Evolutionary conservation across 23 tunicate genomes (phyloP).

Genomic region (Botrylloides violaceus): DNA sequence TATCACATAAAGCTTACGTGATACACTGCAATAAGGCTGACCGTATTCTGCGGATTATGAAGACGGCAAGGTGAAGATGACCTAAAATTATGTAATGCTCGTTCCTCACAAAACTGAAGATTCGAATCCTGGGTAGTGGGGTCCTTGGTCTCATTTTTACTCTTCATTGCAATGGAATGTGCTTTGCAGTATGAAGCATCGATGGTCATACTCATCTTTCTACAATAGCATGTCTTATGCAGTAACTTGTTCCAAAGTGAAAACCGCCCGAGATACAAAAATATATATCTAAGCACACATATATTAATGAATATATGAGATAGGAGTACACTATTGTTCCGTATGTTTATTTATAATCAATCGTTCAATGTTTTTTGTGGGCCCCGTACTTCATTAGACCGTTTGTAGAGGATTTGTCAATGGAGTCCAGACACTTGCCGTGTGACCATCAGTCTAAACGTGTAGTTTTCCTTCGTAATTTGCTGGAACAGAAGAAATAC

Average conservation of each 20-base stretch:
- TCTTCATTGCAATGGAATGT: too few relatives aligned
- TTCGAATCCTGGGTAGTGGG: too few relatives aligned
- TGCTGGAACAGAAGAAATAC: background rate
- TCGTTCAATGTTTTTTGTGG: background rate
- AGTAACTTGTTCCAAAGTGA: background rate
- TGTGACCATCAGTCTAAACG: background rate
- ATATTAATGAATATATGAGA: background rate
- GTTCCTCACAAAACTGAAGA: too few relatives aligned
- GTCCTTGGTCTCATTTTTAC: too few relatives aligned
- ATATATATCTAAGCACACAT: background rate
- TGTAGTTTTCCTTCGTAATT: background rate
- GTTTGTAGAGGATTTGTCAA: background rate
- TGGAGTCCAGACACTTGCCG: background rate
- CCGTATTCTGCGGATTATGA: too few relatives aligned
- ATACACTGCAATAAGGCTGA: too few relatives aligned
- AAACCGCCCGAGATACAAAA: background rate
- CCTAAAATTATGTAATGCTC: too few relatives aligned
- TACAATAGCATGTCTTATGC: background rate
- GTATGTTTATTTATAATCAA: background rate
- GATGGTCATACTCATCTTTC: too few relatives aligned
- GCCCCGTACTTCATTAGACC: background rate
- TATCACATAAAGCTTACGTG: too few relatives aligned
- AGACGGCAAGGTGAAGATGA: too few relatives aligned
- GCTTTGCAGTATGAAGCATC: too few relatives aligned
- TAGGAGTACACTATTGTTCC: too few relatives aligned